Percentiles rank a stretch among this genome's conserved stretches.
Conservation (phyloP, 2,888 invertebrate species). For the Tineola bisselliella region DNA sequence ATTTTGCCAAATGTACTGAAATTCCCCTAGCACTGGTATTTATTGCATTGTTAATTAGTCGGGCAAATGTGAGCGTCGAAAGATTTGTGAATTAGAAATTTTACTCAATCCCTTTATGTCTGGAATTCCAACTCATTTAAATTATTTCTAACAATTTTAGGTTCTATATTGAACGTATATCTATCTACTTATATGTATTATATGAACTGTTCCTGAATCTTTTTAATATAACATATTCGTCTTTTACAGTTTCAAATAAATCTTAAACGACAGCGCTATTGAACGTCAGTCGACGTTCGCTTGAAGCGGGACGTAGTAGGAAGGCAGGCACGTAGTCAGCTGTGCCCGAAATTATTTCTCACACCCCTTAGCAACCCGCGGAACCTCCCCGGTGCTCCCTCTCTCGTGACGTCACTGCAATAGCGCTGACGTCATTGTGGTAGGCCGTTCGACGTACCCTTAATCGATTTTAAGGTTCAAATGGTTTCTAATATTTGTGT, state of each 20-base stretch:
- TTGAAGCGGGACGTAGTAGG: background rate
- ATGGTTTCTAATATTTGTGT: background rate
- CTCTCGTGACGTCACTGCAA: constrained; percentile 47
- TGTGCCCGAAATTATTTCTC: constrained; percentile 50
- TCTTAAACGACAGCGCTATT: background rate
- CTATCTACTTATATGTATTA: background rate
- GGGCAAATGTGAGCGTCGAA: background rate
- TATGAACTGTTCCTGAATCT: too few relatives aligned
- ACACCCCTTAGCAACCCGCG: background rate
- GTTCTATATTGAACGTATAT: background rate
- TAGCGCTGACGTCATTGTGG: constrained; percentile 54
- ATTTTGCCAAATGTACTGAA: background rate
- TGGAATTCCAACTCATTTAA: background rate
- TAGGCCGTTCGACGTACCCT: constrained; percentile 44
- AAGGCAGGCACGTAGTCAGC: constrained; percentile 39
- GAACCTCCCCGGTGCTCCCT: constrained; percentile 29
- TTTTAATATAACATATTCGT: too few relatives aligned
- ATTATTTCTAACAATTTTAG: background rate
- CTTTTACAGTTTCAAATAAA: background rate
- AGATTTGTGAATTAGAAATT: constrained; percentile 3
- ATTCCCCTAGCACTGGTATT: background rate
- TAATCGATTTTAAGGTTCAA: constrained; percentile 34
- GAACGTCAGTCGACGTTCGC: background rate
- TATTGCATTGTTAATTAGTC: constrained; percentile 1
- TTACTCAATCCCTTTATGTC: background rate